These are phyloP conservation scores for Rhagologus leucostigma DNA, from an alignment of 2,113 vertebrate genomes.

Conservation along the genomic window DNA sequence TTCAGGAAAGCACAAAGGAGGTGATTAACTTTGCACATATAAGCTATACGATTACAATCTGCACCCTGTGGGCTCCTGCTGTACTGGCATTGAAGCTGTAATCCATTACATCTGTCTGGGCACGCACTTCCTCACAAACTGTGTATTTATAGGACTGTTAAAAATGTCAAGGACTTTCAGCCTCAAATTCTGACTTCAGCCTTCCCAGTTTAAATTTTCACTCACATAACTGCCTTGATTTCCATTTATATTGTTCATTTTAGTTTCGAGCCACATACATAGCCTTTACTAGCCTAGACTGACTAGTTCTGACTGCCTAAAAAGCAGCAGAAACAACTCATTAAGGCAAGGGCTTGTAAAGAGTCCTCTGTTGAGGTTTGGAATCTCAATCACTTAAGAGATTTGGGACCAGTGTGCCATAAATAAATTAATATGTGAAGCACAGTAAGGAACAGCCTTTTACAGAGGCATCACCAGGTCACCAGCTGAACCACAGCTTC, in stretches of 20 bases:
- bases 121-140: neutral
- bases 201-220: neutral
- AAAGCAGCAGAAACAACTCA: neutral
- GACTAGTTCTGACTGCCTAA: neutral
- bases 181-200: neutral
- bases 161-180: neutral
- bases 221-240: neutral
- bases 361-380: neutral
- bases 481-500: neutral
- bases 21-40: neutral
- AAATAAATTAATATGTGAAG: neutral
- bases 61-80: neutral
- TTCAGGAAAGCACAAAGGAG: neutral
- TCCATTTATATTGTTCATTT: neutral
- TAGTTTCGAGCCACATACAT: neutral
- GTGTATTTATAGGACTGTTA: neutral
- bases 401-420: neutral
- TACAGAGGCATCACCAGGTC: neutral
- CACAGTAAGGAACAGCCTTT: neutral
- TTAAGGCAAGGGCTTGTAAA: neutral
- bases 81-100: neutral
- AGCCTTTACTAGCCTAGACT: neutral
- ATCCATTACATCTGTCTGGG: neutral
- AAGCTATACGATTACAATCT: neutral
- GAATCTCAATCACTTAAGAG: neutral